Percentiles rank a stretch among this genome's conserved stretches.
These are phyloP conservation scores for Barnardius zonarius DNA, from an alignment of 2,113 vertebrate genomes.

Conservation along the genomic window DNA sequence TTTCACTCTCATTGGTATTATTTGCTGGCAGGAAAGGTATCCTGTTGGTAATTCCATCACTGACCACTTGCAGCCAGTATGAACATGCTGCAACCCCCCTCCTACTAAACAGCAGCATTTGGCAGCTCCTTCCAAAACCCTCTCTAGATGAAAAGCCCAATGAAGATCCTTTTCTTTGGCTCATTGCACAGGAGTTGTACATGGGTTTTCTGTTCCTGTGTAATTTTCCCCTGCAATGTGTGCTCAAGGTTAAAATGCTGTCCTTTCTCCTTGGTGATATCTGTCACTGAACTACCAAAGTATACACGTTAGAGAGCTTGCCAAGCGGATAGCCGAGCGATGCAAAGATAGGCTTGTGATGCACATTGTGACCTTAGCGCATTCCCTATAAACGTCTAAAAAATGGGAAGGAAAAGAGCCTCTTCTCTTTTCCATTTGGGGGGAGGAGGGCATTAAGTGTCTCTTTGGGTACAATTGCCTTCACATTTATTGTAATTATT, in stretches of 20 bases:
- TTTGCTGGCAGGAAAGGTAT: neutral
- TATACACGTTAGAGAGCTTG: neutral
- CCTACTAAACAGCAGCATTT: neutral
- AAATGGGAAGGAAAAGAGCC: neutral
- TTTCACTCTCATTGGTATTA: neutral
- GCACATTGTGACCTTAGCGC: neutral
- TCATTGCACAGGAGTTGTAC: slow-evolving; percentile 20
- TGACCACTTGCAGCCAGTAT: neutral
- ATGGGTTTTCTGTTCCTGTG: neutral
- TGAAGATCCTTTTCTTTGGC: slow-evolving; percentile 8
- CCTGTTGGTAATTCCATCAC: neutral
- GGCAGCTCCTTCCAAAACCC: neutral
- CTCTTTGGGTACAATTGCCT: neutral
- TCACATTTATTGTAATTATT: slow-evolving; percentile 13
- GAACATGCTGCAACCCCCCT: neutral
- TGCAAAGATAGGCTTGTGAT: slow-evolving; percentile 1
- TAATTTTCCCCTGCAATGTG: slow-evolving; percentile 21
- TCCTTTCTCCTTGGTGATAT: slow-evolving; percentile 17
- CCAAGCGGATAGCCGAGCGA: neutral
- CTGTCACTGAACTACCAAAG: slow-evolving; percentile 49
- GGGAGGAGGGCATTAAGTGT: neutral
- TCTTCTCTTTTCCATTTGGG: neutral
- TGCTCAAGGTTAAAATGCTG: slow-evolving; percentile 40
- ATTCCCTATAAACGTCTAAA: neutral
- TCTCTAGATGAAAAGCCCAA: neutral